phyloP scores from a whole-genome alignment of 2,888 invertebrate species.

The Phortica okadai region DNA sequence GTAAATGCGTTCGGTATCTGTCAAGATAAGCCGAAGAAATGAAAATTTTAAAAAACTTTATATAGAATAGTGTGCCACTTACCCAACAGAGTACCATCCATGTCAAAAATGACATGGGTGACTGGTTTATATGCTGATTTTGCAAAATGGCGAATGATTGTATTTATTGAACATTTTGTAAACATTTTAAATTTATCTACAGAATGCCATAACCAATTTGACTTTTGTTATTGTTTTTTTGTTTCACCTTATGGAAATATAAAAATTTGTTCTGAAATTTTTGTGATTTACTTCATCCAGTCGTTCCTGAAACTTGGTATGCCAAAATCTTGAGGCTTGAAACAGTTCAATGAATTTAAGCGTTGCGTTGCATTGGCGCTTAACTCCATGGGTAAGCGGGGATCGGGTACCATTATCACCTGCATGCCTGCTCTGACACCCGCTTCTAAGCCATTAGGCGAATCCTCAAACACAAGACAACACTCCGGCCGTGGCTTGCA shows the following conservation, averaged over 20 bases:
- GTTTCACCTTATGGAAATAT: background rate
- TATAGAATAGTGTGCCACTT: background rate
- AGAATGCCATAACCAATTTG: background rate
- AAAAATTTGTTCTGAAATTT: background rate
- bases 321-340: conserved; percentile 88
- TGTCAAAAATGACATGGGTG: conserved; percentile 28
- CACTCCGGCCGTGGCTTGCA: conserved; percentile 81
- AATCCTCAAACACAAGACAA: conserved; percentile 92
- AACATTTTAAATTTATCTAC: background rate
- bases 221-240: background rate
- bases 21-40: background rate
- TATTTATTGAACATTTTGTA: background rate
- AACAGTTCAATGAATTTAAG: conserved; percentile 83
- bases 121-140: conserved; percentile 8
- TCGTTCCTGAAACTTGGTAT: conserved; percentile 80
- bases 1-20: background rate
- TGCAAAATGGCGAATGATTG: background rate
- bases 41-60: background rate
- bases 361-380: conserved; percentile 82
- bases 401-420: conserved; percentile 86
- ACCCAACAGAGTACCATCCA: conserved; percentile 30
- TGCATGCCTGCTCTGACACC: conserved; percentile 89
- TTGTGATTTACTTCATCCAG: background rate
- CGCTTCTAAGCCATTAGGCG: conserved; percentile 89
- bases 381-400: conserved; percentile 75